phyloP scores from a whole-genome alignment of 2,888 invertebrate genomes.

The Thecocarcelia acutangulata region DNA sequence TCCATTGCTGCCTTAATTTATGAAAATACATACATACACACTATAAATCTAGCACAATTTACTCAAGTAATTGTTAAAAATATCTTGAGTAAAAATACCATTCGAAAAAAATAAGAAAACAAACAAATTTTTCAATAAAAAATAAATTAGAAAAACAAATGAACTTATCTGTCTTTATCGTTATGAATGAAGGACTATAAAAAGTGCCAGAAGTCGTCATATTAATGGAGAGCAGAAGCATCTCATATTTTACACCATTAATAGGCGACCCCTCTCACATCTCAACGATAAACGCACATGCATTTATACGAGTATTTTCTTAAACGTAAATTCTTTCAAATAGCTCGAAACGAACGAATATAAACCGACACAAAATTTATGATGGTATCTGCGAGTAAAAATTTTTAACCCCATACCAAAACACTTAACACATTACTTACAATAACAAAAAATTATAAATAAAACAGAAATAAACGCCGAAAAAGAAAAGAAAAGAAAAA shows the following conservation, averaged over 20 bases:
- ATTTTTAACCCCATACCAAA: slow-evolving; percentile 64
- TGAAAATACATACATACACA: too few relatives aligned
- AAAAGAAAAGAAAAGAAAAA: slow-evolving; percentile 3
- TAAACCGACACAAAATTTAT: slow-evolving; percentile 47
- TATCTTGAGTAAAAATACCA: not conserved
- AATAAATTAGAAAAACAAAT: slow-evolving; percentile 51
- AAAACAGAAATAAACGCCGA: slow-evolving; percentile 8
- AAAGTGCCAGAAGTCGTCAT: slow-evolving; percentile 56
- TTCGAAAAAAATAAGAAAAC: slow-evolving; percentile 11
- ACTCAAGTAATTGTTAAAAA: slow-evolving; percentile 41
- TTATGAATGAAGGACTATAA: slow-evolving; percentile 21
- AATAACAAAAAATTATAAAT: slow-evolving; percentile 53
- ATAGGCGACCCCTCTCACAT: slow-evolving; percentile 33
- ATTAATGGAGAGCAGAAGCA: slow-evolving; percentile 31
- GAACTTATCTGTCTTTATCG: slow-evolving; percentile 54
- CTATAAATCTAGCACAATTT: not conserved
- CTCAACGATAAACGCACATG: slow-evolving; percentile 28
- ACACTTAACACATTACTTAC: slow-evolving; percentile 63
- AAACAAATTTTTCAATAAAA: slow-evolving; percentile 46
- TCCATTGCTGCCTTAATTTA: slow-evolving; percentile 37
- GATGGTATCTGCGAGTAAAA: slow-evolving; percentile 46
- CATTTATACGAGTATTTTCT: slow-evolving; percentile 1
- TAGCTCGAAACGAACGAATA: slow-evolving; percentile 45
- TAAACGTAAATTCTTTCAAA: slow-evolving; percentile 53
- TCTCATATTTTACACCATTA: slow-evolving; percentile 43